phyloP scores from a whole-genome alignment of 53 echinoderm and acorn worm species.

The Luidia sarsii region DNA sequence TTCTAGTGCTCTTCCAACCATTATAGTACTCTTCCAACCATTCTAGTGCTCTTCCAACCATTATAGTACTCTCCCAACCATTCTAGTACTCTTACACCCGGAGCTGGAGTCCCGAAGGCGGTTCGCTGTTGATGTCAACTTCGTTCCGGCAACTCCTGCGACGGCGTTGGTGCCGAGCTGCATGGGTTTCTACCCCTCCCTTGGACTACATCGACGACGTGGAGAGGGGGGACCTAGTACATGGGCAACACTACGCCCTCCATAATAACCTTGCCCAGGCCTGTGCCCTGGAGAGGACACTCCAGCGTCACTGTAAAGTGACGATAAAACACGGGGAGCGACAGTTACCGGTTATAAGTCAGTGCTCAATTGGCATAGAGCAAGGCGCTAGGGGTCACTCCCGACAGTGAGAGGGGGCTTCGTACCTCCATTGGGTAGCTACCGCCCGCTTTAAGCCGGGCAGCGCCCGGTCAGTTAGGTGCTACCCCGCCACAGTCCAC shows the following conservation, averaged over 20 bases:
- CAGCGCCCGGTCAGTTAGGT: conserved; percentile 63
- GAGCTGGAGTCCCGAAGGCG: conserved; percentile 53
- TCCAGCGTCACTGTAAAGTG: conserved; percentile 36
- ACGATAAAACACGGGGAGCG: conserved; percentile 59
- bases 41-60: too few relatives aligned
- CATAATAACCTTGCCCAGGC: conserved; percentile 39
- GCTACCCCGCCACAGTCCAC: conserved; percentile 55
- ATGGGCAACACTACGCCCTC: conserved; percentile 46
- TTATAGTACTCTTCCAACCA: too few relatives aligned
- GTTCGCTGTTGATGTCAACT: conserved; percentile 34
- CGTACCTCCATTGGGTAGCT: conserved; percentile 51
- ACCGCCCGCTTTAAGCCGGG: conserved; percentile 59
- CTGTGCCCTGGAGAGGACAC: conserved; percentile 53
- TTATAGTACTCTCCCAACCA: too few relatives aligned
- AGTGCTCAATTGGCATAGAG: conserved; percentile 47
- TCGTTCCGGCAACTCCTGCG: conserved; percentile 55
- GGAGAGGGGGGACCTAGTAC: conserved; percentile 38
- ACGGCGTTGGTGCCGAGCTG: conserved; percentile 53
- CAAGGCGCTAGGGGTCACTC: conserved; percentile 39
- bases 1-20: too few relatives aligned
- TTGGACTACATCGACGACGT: conserved; percentile 38
- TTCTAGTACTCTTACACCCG: conserved; percentile 1
- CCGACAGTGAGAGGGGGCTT: conserved; percentile 64
- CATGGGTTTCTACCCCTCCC: conserved; percentile 20
- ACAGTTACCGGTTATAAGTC: conserved; percentile 81